Conservation (phyloP, 2,888 invertebrate species). For the Ramazzottius varieornatus region DNA sequence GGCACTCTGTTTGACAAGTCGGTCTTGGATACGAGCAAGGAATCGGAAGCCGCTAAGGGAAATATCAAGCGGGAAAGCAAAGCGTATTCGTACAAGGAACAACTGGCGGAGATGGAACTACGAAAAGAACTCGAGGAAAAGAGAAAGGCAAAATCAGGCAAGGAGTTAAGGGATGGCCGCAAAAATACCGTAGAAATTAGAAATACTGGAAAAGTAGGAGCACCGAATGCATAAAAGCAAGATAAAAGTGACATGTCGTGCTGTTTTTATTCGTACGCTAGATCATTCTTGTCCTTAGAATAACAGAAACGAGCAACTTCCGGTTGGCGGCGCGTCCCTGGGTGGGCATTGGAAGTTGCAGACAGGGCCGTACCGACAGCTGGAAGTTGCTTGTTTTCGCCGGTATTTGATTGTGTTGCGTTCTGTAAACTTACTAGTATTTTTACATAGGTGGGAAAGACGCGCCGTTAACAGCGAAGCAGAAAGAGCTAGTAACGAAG, state of each 20-base stretch:
- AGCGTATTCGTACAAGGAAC: constrained; percentile 83
- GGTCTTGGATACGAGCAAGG: constrained; percentile 33
- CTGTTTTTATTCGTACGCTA: too few species aligned
- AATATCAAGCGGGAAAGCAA: constrained; percentile 85
- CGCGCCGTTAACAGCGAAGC: constrained; percentile 43
- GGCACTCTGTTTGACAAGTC: constrained; percentile 72
- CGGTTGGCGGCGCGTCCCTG: too few species aligned
- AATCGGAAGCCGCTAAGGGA: neutral
- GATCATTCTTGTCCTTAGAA: too few species aligned
- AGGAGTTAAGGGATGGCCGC: constrained; percentile 32
- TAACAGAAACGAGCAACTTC: too few species aligned
- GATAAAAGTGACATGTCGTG: too few species aligned
- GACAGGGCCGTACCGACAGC: too few species aligned
- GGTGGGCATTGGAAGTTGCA: too few species aligned
- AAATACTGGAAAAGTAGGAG: too few species aligned
- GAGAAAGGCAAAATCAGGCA: constrained; percentile 28
- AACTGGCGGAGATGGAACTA: constrained; percentile 71
- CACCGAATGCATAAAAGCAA: too few species aligned
- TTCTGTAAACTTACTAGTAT: too few species aligned
- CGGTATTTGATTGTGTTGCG: too few species aligned
- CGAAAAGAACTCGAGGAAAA: constrained; percentile 76
- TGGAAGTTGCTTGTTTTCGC: too few species aligned
- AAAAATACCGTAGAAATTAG: constrained; percentile 10
- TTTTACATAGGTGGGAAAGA: constrained; percentile 4
- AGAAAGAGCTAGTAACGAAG: constrained; percentile 61